Conservation (phyloP, 2,797 vertebrate species). For the Urosaurus nigricauda region DNA sequence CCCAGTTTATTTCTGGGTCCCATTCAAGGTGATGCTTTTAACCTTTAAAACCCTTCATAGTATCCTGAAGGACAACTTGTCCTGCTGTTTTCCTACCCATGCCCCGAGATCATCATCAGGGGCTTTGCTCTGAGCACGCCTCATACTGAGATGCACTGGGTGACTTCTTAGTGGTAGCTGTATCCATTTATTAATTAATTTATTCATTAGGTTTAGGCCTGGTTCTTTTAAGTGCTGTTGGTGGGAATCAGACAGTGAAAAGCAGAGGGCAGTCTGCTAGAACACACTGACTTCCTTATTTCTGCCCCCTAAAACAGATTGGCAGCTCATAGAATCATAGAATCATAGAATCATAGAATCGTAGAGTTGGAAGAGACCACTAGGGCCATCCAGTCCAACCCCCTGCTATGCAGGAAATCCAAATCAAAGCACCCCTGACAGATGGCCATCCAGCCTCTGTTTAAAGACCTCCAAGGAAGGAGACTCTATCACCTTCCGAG, state of each 20-base stretch:
- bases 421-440: too few species aligned
- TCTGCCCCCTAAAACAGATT: background rate
- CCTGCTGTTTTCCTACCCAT: background rate
- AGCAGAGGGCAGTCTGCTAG: background rate
- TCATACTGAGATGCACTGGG: background rate
- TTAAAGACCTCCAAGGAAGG: too few species aligned
- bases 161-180: background rate
- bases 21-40: background rate
- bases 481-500: too few species aligned
- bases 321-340: too few species aligned
- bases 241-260: background rate
- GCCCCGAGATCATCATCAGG: background rate
- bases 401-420: too few species aligned
- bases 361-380: too few species aligned
- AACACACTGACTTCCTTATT: background rate
- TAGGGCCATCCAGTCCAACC: too few species aligned
- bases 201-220: background rate
- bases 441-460: too few species aligned
- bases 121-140: background rate
- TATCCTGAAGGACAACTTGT: background rate
- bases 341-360: too few species aligned
- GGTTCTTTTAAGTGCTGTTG: background rate
- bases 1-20: background rate
- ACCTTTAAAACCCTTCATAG: background rate
- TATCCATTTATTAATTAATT: conserved; percentile 16